Percentiles rank a stretch among this genome's conserved stretches.
Evolutionary conservation across 2,888 invertebrate species (phyloP).

Genomic region (Ceratothoa steindachneri): DNA sequence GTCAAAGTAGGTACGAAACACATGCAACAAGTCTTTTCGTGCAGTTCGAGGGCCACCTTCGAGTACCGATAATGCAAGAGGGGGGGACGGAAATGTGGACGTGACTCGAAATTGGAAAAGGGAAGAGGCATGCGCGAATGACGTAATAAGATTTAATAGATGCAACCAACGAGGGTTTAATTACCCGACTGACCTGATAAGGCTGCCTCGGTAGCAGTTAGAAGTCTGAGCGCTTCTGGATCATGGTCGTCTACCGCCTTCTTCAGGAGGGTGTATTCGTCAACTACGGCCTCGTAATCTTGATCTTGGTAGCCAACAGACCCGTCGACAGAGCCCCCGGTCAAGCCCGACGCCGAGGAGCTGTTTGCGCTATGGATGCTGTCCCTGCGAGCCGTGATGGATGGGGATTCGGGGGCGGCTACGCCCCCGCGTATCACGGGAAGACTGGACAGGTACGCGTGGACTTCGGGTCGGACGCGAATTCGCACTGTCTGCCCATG

Average conservation of each 20-base stretch:
- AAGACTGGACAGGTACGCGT: conserved; percentile 42
- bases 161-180: too few species aligned
- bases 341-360: conserved; percentile 32
- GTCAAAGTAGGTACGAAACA: too few species aligned
- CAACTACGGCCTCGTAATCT: conserved; percentile 43
- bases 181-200: conserved; percentile 35
- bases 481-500: conserved; percentile 42
- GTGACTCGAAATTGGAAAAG: too few species aligned
- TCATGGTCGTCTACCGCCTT: conserved; percentile 43
- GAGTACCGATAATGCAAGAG: too few species aligned
- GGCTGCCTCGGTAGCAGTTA: conserved; percentile 36
- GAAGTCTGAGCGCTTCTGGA: conserved; percentile 33
- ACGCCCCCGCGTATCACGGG: conserved; percentile 22
- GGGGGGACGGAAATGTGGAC: too few species aligned
- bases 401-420: conserved; percentile 20
- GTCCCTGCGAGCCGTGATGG: conserved; percentile 30
- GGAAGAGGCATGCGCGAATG: too few species aligned
- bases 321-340: conserved; percentile 40
- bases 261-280: conserved; percentile 40
- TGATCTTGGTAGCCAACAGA: conserved; percentile 44
- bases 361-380: conserved; percentile 39
- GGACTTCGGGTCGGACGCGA: conserved; percentile 44
- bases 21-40: too few species aligned
- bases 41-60: too few species aligned
- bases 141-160: too few species aligned